These are phyloP conservation scores for Amaurobius ferox DNA, from an alignment of 2,888 invertebrate genomes.

Conservation along the genomic window DNA sequence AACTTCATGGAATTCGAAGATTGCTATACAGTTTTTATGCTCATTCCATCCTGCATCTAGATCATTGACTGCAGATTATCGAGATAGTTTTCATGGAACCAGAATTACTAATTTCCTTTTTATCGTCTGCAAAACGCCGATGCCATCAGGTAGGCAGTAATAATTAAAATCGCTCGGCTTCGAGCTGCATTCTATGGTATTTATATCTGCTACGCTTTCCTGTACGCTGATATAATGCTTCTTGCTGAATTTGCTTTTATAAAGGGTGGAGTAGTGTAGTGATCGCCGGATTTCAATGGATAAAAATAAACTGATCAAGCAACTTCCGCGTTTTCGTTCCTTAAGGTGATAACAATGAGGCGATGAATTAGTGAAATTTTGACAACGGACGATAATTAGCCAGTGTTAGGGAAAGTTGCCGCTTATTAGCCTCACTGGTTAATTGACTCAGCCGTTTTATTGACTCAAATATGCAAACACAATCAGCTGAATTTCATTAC, in stretches of 20 bases:
- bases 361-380: background rate
- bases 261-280: conserved; percentile 12
- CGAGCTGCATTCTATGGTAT: conserved; percentile 2
- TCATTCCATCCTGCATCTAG: no score
- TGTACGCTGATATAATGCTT: background rate
- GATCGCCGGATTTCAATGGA: conserved; percentile 23
- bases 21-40: no score
- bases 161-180: background rate
- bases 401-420: no score
- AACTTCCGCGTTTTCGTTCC: conserved; percentile 28
- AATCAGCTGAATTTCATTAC: no score
- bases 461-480: no score
- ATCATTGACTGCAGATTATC: no score
- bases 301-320: conserved; percentile 11
- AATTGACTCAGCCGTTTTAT: no score
- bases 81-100: no score
- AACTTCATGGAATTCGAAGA: no score
- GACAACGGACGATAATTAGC: no score
- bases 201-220: conserved; percentile 23
- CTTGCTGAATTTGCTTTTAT: background rate
- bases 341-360: conserved; percentile 12
- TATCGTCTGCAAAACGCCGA: background rate
- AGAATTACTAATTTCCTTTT: background rate
- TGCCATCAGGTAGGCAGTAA: background rate
- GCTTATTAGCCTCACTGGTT: no score